Evolutionary conservation across 2,797 vertebrate genomes (phyloP).

Genomic region (Bryconaethiops microstoma): DNA sequence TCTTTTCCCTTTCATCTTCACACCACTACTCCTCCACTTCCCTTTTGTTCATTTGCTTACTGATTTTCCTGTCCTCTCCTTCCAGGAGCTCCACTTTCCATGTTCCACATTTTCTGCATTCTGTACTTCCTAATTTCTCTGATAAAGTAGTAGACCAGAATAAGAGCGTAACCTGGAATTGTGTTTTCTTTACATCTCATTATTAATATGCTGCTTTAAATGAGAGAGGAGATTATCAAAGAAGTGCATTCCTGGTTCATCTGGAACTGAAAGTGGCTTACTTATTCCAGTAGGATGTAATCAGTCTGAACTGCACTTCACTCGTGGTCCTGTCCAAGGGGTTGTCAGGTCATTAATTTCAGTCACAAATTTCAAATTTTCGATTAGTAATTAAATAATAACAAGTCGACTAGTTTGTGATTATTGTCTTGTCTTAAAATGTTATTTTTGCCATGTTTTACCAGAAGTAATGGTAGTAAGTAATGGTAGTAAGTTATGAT

Average conservation of each 20-base stretch:
- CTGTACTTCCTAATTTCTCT: background rate
- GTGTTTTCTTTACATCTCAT: background rate
- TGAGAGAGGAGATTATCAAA: background rate
- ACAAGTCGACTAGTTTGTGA: too few relatives aligned
- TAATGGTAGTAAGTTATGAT: too few relatives aligned
- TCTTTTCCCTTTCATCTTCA: background rate
- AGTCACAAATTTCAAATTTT: too few relatives aligned
- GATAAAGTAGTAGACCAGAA: background rate
- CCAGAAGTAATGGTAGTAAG: too few relatives aligned
- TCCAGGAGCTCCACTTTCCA: background rate
- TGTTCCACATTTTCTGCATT: background rate
- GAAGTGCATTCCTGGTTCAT: background rate
- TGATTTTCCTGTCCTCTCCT: background rate
- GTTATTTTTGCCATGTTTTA: too few relatives aligned
- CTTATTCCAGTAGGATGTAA: slow-evolving; percentile 9
- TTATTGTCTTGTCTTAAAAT: too few relatives aligned
- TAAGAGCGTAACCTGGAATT: background rate
- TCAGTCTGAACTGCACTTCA: background rate
- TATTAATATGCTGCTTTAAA: background rate
- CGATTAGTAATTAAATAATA: too few relatives aligned
- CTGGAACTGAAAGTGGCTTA: background rate
- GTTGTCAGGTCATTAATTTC: too few relatives aligned
- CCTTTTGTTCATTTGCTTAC: background rate
- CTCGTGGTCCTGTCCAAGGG: too few relatives aligned
- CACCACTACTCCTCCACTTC: background rate